Base-by-base conservation (phyloP, 2,113 vertebrate genomes). In the Phycodurus eques region DNA sequence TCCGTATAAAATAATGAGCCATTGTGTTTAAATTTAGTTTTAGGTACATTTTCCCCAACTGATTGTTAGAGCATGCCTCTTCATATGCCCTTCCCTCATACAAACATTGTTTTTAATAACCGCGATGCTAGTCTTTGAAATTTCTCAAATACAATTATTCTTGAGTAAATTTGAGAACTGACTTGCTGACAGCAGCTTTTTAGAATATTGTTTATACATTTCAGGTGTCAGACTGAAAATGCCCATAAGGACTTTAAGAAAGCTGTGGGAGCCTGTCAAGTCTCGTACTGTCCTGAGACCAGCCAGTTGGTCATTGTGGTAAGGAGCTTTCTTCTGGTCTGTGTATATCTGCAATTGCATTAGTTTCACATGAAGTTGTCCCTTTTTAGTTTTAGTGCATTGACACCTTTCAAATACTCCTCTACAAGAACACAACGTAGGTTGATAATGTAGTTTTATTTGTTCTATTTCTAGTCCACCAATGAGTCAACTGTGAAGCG, bases 241-340 rank as follows among this genome's bases (percentile, higher is more conserved):
- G 94, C 93, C 7, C 96, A 97, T 74, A 96, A 95, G 83, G 96
- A 97, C 17, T 97, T 97, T 78, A 96, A 95, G 87, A 96, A 96
- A 82, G 95, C 95, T 0, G 92, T 97, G 44, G 94, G 92, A 71
- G 94, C 96, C 0, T 93, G 92, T 79, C 92, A 91, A 74, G 93
- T 97, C 73, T 88, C 94, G 61, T 95, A 94, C 83, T 94, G 92
- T 80, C 80, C 92, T 12, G 92, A 94, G 68, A 92, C 87, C 77
- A 91, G 89, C 80, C 87, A 96, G 43, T 92, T 96, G 22, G 81
- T 95, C 69, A 92, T 96, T 63, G 86, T 97, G 91, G 95, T 97
- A 83, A 93, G 59, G 44, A 31, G 9, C 3, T 44, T 51, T 62
- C 7, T 27, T 70, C 14, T 12, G 3, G 15, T 39, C 27, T 43